phyloP scores from a whole-genome alignment of 1,140 invertebrate genomes.

The Drosophila paulistorum region DNA sequence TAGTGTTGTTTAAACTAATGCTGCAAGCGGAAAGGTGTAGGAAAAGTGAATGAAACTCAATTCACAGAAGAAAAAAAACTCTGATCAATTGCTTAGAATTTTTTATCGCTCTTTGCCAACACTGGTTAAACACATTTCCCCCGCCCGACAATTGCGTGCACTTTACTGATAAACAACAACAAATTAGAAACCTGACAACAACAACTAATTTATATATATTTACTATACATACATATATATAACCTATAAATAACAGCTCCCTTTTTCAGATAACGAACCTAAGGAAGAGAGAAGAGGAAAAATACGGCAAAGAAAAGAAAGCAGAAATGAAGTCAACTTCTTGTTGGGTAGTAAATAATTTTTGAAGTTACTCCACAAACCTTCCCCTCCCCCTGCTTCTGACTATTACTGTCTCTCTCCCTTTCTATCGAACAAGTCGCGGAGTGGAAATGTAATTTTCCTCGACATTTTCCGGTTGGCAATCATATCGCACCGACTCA shows the following conservation, averaged over 20 bases:
- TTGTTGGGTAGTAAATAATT: conserved; percentile 72
- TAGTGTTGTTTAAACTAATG: too few relatives aligned
- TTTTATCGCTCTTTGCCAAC: background rate
- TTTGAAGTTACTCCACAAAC: conserved; percentile 52
- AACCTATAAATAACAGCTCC: conserved; percentile 71
- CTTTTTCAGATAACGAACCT: conserved; percentile 55
- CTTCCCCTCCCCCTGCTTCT: conserved; percentile 15
- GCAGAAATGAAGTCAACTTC: conserved; percentile 76
- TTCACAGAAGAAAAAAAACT: too few relatives aligned
- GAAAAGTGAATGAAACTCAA: too few relatives aligned
- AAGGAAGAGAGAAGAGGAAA: conserved; percentile 9
- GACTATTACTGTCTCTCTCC: background rate
- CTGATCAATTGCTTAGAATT: background rate
- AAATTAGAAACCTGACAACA: conserved; percentile 60
- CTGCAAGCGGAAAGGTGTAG: too few relatives aligned
- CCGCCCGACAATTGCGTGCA: conserved; percentile 41
- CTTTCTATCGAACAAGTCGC: conserved; percentile 23
- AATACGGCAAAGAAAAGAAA: conserved; percentile 37
- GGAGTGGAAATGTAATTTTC: conserved; percentile 75
- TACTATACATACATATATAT: conserved; percentile 26
- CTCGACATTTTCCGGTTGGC: conserved; percentile 77
- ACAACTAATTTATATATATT: conserved; percentile 14
- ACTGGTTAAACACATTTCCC: too few relatives aligned
- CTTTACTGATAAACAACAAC: conserved; percentile 73
- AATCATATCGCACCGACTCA: conserved; percentile 72